These are phyloP conservation scores for Myoxocephalus aenaeus DNA, from an alignment of 2,797 vertebrate genomes.

Conservation along the genomic window DNA sequence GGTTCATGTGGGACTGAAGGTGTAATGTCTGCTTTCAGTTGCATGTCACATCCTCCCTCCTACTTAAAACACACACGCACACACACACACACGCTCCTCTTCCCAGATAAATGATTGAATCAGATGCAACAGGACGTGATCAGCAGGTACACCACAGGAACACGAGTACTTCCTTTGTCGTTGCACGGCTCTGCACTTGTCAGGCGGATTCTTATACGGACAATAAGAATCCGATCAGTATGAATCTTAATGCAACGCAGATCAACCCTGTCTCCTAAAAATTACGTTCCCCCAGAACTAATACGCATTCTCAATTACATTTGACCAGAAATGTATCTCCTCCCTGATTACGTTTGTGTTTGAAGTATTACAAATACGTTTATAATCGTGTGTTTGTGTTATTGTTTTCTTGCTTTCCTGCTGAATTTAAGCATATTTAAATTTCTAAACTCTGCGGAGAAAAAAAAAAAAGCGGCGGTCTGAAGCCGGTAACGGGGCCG, in stretches of 20 bases:
- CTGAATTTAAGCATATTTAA: too few relatives aligned
- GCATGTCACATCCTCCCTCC: not conserved
- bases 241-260: not conserved
- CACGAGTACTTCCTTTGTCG: not conserved
- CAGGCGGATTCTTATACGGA: not conserved
- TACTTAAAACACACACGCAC: not conserved
- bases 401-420: too few relatives aligned
- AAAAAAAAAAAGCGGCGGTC: too few relatives aligned
- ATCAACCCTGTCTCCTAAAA: too few relatives aligned
- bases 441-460: too few relatives aligned
- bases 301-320: too few relatives aligned
- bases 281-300: too few relatives aligned
- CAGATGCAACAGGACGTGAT: slow-evolving; percentile 13
- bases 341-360: too few relatives aligned
- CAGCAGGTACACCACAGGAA: not conserved
- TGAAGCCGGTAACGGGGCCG: too few relatives aligned
- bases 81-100: not conserved
- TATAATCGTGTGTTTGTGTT: too few relatives aligned
- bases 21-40: slow-evolving; percentile 6
- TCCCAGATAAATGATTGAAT: slow-evolving; percentile 4
- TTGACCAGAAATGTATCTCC: too few relatives aligned
- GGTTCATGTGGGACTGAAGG: not conserved
- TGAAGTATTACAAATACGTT: too few relatives aligned
- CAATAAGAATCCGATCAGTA: not conserved
- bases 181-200: not conserved